phyloP scores from a whole-genome alignment of 2,113 vertebrate species.

The Trochalopteron elliotii region DNA sequence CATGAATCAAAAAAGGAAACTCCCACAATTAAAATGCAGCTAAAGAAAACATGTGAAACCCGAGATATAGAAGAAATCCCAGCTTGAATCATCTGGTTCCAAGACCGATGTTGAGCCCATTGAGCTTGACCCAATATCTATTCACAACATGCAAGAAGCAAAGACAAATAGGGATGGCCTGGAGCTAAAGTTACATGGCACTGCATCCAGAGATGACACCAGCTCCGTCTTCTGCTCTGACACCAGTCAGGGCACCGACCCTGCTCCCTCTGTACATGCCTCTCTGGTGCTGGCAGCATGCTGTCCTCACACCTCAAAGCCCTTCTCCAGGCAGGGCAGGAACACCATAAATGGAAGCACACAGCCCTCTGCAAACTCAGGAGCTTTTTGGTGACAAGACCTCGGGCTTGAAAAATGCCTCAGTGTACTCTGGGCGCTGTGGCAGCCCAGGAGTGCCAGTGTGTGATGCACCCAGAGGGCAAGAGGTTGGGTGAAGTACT shows the following conservation, averaged over 20 bases:
- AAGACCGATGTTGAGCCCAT: constrained; percentile 23
- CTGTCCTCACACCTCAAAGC: neutral
- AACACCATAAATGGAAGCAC: neutral
- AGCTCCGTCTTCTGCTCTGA: neutral
- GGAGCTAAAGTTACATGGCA: neutral
- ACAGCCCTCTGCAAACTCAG: neutral
- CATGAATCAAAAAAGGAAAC: neutral
- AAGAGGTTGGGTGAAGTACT: rapidly evolving
- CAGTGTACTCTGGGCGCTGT: rapidly evolving
- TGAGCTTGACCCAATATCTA: constrained; percentile 58
- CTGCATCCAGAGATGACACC: neutral
- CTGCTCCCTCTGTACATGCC: rapidly evolving
- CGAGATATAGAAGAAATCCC: constrained; percentile 62
- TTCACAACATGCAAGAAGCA: constrained; percentile 58
- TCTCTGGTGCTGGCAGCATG: neutral
- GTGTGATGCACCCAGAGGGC: rapidly evolving
- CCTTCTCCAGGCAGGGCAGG: neutral
- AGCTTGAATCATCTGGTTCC: constrained; percentile 57
- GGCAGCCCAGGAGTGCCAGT: rapidly evolving
- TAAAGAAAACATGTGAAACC: constrained; percentile 50
- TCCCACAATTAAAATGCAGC: constrained; percentile 35
- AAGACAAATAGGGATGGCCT: constrained; percentile 14
- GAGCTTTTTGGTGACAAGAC: neutral
- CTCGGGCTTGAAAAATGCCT: rapidly evolving
- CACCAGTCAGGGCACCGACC: rapidly evolving